These are phyloP conservation scores for Conchocele bisecta DNA, from an alignment of 2,888 invertebrate species.

Conservation along the genomic window DNA sequence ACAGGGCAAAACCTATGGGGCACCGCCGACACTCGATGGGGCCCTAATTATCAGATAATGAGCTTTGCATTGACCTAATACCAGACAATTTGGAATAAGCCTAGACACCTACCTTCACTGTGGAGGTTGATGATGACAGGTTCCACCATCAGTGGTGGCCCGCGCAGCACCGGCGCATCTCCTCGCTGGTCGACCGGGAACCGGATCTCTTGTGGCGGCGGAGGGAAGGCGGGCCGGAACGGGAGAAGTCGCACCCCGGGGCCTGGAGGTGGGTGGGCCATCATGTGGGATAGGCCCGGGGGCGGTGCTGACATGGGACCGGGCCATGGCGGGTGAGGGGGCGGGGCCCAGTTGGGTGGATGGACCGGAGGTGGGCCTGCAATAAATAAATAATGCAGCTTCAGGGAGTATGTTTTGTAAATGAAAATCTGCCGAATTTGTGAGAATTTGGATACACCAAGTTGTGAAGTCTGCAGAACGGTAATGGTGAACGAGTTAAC, in stretches of 20 bases:
- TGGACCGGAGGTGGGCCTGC: background rate
- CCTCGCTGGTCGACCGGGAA: background rate
- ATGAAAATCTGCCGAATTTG: no score
- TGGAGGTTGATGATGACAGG: conserved; percentile 53
- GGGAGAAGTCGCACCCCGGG: background rate
- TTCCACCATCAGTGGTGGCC: conserved; percentile 19
- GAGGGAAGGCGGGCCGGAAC: background rate
- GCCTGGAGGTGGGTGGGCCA: background rate
- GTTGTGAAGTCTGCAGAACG: no score
- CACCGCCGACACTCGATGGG: no score
- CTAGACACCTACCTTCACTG: conserved; percentile 47
- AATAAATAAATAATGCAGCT: no score
- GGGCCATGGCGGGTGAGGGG: no score
- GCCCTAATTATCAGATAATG: no score
- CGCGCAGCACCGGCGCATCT: background rate
- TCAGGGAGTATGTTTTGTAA: no score
- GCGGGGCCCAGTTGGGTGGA: background rate
- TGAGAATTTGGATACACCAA: no score
- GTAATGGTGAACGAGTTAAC: no score
- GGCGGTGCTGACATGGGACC: background rate
- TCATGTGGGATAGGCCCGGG: background rate
- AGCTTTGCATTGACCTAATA: no score
- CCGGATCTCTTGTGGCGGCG: conserved; percentile 2
- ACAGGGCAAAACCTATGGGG: no score
- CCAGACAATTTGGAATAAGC: no score